Conservation (phyloP, 2,113 vertebrate genomes). For the Martes martes region DNA sequence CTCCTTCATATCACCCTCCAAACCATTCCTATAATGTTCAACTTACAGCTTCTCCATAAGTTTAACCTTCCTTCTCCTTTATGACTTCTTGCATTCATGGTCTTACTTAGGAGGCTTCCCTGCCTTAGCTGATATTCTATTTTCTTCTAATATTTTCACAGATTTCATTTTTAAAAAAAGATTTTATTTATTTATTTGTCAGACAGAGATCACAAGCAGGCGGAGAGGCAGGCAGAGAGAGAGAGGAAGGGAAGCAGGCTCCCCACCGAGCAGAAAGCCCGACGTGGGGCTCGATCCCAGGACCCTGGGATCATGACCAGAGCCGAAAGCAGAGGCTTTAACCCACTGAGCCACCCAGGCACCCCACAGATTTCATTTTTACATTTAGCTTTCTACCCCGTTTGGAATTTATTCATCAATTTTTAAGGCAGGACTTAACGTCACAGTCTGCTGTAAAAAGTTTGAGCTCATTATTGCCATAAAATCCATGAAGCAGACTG, state of each 20-base stretch:
- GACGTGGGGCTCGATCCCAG: too few species aligned
- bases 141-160: not conserved
- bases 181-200: too few species aligned
- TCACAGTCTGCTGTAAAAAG: not conserved
- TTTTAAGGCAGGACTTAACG: not conserved
- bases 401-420: constrained; percentile 8
- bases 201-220: too few species aligned
- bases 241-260: too few species aligned
- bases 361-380: not conserved
- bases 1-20: not conserved
- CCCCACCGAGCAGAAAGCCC: too few species aligned
- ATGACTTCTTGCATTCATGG: not conserved
- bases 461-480: constrained; percentile 25
- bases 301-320: too few species aligned
- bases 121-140: not conserved
- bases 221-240: too few species aligned
- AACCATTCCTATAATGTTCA: not conserved
- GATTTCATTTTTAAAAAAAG: not conserved
- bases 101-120: not conserved
- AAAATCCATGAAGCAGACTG: not conserved
- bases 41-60: not conserved
- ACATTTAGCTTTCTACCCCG: not conserved
- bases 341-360: too few species aligned
- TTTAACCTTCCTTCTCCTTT: not conserved
- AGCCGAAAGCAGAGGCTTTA: too few species aligned